Base-by-base conservation (phyloP, 30 jellyfish, hydroid and myxozoan species). In the Turritopsis rubra region DNA sequence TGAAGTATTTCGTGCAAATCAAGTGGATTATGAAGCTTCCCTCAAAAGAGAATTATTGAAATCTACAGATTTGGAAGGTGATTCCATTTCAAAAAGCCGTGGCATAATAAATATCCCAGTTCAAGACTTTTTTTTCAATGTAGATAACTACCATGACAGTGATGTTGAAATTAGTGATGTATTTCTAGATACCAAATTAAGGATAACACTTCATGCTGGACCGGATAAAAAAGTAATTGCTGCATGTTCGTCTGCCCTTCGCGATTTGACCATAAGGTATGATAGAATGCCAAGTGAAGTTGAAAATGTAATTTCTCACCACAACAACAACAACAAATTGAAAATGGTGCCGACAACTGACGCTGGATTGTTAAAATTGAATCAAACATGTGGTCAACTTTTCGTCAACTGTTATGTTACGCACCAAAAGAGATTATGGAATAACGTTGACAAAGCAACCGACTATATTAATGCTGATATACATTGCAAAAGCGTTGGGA, bases 161-260 rank as follows among this genome's bases (percentile, higher is more conserved):
- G 83, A 74, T 74, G 83, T 25, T 18, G 73, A 22, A 7, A 30
- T 16, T 22, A 21, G 9, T 74, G 83, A 3, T 7, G 73, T 13
- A 0, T 27, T 1, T 3, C 26, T 75, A 1, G 95, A 87, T 21
- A 16, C 84, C n/a, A 28, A 70, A 24, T 66, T 89, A 88, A 89
- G 84, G 84, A 54, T 89, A 29, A 84, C 94, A 25, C 86, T 89
- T 84, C 96, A 89, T 52, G 87, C 94, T n/a, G 94, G 83, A 1
- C 79, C 84, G 52, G 74, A 74, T 41, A 89, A 85, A 72, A 75
- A 52, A 23, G 82, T 85, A 90, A 52, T 85, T 79, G 96, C 96
- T 41, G 79, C 85, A 88, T 29, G 88, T 17, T 78, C 90, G 28
- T 52, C 81, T 0, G 77, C 75, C 29, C 76, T 89, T 21, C 52